Conservation (phyloP, 35 echinoderm and acorn worm species). For the Heliocidaris tuberculata region DNA sequence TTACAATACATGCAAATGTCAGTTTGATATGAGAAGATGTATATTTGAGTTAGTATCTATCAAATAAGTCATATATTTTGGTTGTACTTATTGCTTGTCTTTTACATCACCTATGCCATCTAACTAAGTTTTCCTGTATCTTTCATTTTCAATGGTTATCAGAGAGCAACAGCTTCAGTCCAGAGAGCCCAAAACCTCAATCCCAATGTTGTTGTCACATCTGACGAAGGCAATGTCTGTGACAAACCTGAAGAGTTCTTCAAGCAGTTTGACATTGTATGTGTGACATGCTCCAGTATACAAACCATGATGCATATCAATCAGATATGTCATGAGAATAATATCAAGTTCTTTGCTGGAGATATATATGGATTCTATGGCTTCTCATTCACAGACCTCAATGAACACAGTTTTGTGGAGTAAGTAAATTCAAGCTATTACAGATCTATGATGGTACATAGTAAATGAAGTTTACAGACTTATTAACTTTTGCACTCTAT, state of each 20-base stretch:
- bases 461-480: not conserved
- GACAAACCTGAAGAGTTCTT: conserved; percentile 85
- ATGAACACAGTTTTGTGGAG: conserved; percentile 98
- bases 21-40: too few species aligned
- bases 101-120: not conserved
- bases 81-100: not conserved
- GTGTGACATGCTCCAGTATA: conserved; percentile 77
- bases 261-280: conserved; percentile 91
- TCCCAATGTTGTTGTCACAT: conserved; percentile 77
- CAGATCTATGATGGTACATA: not conserved
- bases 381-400: conserved; percentile 83
- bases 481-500: not conserved
- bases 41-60: too few species aligned
- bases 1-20: too few species aligned
- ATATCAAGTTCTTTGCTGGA: conserved; percentile 87
- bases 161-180: conserved; percentile 91
- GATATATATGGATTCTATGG: conserved; percentile 93
- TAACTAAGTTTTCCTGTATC: not conserved
- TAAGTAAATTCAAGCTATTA: conserved; percentile 54
- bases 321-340: conserved; percentile 83
- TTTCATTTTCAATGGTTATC: not conserved
- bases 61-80: too few species aligned
- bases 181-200: conserved; percentile 90
- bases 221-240: conserved; percentile 62
- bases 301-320: conserved; percentile 82